These are phyloP conservation scores for Chrysomela aeneicollis DNA, from an alignment of 2,888 invertebrate species.

Conservation along the genomic window DNA sequence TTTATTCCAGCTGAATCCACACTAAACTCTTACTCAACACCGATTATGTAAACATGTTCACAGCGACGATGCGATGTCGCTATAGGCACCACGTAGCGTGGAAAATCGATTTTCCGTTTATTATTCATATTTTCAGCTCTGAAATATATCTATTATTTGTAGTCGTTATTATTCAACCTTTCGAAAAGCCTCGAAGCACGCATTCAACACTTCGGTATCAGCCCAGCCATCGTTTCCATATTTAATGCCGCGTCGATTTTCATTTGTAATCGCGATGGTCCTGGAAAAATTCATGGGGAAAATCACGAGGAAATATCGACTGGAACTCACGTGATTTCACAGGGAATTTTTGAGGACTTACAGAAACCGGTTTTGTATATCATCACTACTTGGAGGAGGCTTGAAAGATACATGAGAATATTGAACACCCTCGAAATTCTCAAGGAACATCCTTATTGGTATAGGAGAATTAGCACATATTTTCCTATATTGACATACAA, in stretches of 20 bases:
- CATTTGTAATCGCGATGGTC: not conserved
- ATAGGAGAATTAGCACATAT: too few species aligned
- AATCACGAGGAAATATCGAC: not conserved
- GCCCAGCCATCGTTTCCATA: constrained; percentile 30
- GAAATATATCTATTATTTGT: constrained; percentile 34
- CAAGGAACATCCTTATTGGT: too few species aligned
- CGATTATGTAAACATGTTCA: constrained; percentile 19
- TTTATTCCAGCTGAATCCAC: not conserved
- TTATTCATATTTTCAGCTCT: constrained; percentile 35
- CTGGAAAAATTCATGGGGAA: not conserved
- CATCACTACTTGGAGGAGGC: too few species aligned
- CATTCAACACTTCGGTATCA: constrained; percentile 31
- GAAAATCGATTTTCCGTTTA: constrained; percentile 33
- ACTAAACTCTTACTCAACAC: not conserved
- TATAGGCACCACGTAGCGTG: not conserved
- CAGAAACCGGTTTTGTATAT: too few species aligned
- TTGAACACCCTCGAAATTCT: too few species aligned
- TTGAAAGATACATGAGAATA: too few species aligned
- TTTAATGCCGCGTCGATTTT: constrained; percentile 28
- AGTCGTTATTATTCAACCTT: constrained; percentile 32
- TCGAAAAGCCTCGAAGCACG: constrained; percentile 28
- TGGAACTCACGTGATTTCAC: too few species aligned
- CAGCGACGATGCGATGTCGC: not conserved
- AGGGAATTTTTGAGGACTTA: too few species aligned
- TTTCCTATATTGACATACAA: too few species aligned